Base-by-base conservation (phyloP, 2,888 invertebrate species). In the Serripes groenlandicus region DNA sequence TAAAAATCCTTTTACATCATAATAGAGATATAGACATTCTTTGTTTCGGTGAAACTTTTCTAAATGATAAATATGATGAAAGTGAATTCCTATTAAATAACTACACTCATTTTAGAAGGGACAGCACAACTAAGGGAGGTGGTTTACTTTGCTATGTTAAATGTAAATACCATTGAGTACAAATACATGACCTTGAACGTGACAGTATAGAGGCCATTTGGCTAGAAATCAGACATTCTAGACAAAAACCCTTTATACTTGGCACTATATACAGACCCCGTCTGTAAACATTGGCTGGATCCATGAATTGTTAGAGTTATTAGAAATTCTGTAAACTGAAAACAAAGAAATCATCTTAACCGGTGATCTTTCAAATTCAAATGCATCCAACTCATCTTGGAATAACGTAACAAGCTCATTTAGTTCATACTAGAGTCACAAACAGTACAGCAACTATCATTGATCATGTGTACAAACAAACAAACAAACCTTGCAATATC, bases 151-250 rank as follows among this genome's bases (percentile, higher is more conserved):
- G n/a, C 23, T 60, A 60, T 23, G 26, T 60, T 26, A 15, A 60
- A 23, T 26, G 18, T 28, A 18, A 94, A n/a, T 9, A 93, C 94
- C 4, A 94, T 92, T 18, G 91, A 85, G 28, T 93, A 91, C 89
- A 94, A 93, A 5, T 32, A 26, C 4, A 34, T 21, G 70, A 70
- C 18, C 15, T 54, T 18, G 26, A 70, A 26, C 23, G 18, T 3
- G 28, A 42, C n/a, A 52, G 54, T 70, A 32, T 54, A 26, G 70
- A 70, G 34, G 21, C 52, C 3, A 34, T 70, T 30, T 70, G 52
- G 70, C 52, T 70, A n/a, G 70, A 70, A 28, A 32, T 70, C 15
- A 70, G 28, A 52, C 70, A 52, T 30, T n/a, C 37, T 26, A 18
- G 18, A 30, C 70, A 54, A 70, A 70, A 70, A 54, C 54, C 70